Percentiles rank a stretch among this genome's conserved stretches.
These are phyloP conservation scores for Brachionus asplanchnoidis DNA, from an alignment of 1,140 invertebrate genomes.

Conservation along the genomic window DNA sequence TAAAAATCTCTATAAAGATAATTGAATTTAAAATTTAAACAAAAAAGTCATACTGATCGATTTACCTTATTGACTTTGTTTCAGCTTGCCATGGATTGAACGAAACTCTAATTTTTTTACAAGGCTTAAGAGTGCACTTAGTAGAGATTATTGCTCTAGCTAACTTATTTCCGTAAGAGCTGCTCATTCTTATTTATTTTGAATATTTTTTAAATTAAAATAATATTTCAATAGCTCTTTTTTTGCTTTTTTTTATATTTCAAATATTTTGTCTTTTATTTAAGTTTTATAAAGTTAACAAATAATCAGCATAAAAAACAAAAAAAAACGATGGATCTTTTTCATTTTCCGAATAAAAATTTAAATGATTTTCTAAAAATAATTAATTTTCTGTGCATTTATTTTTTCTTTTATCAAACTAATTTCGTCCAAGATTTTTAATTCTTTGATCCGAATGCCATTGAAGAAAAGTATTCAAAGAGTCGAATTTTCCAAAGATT, in stretches of 20 bases:
- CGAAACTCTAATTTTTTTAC: slow-evolving; percentile 26
- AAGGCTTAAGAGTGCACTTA: not conserved
- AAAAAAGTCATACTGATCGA: not conserved
- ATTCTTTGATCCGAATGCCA: too few species aligned
- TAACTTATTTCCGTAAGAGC: slow-evolving; percentile 38
- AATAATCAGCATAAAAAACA: not conserved
- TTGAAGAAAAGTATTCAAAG: too few species aligned
- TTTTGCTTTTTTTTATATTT: not conserved
- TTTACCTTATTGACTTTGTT: slow-evolving; percentile 35
- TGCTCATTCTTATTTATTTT: slow-evolving; percentile 7
- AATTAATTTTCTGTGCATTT: too few species aligned
- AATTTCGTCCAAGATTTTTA: too few species aligned
- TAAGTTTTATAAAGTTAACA: not conserved
- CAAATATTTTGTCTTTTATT: not conserved
- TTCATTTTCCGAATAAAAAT: too few species aligned
- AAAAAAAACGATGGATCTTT: too few species aligned
- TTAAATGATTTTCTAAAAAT: too few species aligned
- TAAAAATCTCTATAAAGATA: slow-evolving; percentile 25
- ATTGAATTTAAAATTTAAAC: not conserved
- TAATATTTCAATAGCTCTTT: not conserved
- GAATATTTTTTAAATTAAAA: not conserved
- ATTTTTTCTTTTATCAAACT: too few species aligned
- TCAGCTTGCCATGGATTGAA: slow-evolving; percentile 32
- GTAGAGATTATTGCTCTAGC: slow-evolving; percentile 31
- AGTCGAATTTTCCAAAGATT: too few species aligned